Evolutionary conservation across 1,140 invertebrate genomes (phyloP), one percentile per base, ranked within the genome.

Genomic region (Macrostomum lignano): DNA sequence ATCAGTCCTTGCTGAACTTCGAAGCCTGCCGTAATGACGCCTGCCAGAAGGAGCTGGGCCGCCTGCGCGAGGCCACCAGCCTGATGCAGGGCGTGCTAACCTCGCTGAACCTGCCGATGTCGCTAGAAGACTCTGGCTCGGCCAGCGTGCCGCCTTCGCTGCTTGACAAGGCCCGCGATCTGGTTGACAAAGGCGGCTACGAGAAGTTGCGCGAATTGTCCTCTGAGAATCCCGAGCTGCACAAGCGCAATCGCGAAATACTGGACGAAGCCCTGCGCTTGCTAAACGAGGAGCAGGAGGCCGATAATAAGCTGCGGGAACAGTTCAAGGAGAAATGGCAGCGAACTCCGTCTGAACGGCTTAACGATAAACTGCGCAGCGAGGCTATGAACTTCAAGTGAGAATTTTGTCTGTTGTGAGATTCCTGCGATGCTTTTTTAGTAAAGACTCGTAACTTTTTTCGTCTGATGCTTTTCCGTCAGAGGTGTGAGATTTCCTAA

Each of bases 71-170:
- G 48, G 67, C 72, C 39, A 91, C 78, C 9, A 73, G 82, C 53
- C 60, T 76, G 21, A 58, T 94, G 31, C 19, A 5, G 51, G 75
- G 73, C 41, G 67, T 86, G 21, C 58, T 94, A 42, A 74, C 81
- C 3, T 86, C 77, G 33, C 62, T 96, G 30, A 94, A 93, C 64
- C 65, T 98, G 38, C 88, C 91, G 7, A 84, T 84, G 31, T 77
- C 84, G n/a, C 67, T 94, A 36, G 86, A 96, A 61, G 72, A 76
- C 2, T 67, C 68, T 41, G 68, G 69, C 15, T 69, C 67, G 28
- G 68, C 67, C 41, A 63, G 69, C 17, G 58, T 81, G 34, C 88
- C 88, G 7, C 74, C 73, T 28, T 91, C 82, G 5, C 60, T 96
- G 20, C 56, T 70, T 21, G 75, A 82, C 36, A 93, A 93, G 59